phyloP scores from a whole-genome alignment of 2,888 invertebrate genomes.

The Clitarchus hookeri region DNA sequence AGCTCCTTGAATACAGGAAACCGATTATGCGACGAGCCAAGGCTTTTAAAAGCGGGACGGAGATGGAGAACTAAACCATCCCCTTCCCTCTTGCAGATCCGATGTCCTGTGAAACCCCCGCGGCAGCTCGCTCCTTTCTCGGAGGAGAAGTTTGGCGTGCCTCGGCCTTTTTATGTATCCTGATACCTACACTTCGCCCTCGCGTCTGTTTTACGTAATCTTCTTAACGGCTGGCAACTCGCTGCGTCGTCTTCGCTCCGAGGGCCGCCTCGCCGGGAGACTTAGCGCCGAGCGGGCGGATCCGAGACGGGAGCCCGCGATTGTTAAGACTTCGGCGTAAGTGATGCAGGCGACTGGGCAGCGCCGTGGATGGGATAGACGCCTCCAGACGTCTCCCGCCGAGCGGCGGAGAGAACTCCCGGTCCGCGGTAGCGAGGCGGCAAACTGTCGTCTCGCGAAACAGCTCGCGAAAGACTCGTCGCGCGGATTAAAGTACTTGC shows the following conservation, averaged over 20 bases:
- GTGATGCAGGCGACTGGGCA: background rate
- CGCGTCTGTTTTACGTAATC: background rate
- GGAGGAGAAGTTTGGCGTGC: background rate
- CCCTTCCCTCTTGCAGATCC: background rate
- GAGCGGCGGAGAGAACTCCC: background rate
- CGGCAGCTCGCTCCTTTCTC: background rate
- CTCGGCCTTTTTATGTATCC: background rate
- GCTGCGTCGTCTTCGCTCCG: background rate
- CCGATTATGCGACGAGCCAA: too few species aligned
- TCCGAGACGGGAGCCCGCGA: background rate
- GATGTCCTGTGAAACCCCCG: background rate
- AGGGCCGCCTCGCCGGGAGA: background rate
- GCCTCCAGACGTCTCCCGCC: background rate
- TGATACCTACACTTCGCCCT: background rate
- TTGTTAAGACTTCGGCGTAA: background rate
- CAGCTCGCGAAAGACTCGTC: too few species aligned
- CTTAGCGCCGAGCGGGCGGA: background rate
- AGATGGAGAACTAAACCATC: background rate
- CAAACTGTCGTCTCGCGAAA: too few species aligned
- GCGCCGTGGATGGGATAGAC: too few species aligned
- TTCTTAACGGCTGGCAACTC: background rate
- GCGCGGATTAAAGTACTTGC: too few species aligned
- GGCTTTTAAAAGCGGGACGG: too few species aligned
- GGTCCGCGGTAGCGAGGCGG: background rate
- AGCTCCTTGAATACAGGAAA: too few species aligned